phyloP scores from a whole-genome alignment of 1,140 invertebrate genomes.

The Drosophila pseudoananassae region DNA sequence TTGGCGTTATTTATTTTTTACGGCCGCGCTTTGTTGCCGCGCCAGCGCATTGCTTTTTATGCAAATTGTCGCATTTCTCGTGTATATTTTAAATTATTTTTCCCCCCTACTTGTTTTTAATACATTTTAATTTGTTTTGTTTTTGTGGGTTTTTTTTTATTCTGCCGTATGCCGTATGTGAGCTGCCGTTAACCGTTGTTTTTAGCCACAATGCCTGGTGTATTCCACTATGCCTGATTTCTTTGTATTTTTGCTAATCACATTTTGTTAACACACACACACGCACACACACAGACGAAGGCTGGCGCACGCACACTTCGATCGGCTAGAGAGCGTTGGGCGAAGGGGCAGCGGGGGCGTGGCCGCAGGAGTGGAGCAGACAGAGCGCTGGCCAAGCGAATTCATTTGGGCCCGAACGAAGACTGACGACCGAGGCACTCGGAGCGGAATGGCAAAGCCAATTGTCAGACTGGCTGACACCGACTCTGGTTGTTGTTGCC shows the following conservation, averaged over 20 bases:
- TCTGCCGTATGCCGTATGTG: constrained; percentile 17
- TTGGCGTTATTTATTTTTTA: constrained; percentile 59
- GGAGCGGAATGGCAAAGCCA: constrained; percentile 29
- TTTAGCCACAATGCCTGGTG: constrained; percentile 45
- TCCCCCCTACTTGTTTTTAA: constrained; percentile 1
- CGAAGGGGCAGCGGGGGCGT: constrained; percentile 7
- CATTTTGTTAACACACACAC: constrained; percentile 78
- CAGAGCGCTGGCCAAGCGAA: constrained; percentile 69
- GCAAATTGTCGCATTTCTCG: constrained; percentile 46
- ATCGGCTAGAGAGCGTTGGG: constrained; percentile 7
- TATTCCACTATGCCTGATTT: constrained; percentile 65
- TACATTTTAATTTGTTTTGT: constrained; percentile 9
- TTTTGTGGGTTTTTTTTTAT: constrained; percentile 37
- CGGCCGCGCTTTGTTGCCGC: constrained; percentile 53
- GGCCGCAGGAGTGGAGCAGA: constrained; percentile 37
- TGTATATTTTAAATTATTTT: constrained; percentile 37
- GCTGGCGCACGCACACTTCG: constrained; percentile 33
- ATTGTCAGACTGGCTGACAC: constrained; percentile 48
- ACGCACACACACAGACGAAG: constrained; percentile 26
- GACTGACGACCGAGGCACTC: constrained; percentile 50
- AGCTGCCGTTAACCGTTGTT: constrained; percentile 46
- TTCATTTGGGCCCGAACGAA: constrained; percentile 76
- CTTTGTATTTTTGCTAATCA: constrained; percentile 83
- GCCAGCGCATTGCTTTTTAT: constrained; percentile 56
- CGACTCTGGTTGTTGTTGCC: constrained; percentile 29